phyloP scores from a whole-genome alignment of 2,797 vertebrate genomes.

The Coregonus sp. region DNA sequence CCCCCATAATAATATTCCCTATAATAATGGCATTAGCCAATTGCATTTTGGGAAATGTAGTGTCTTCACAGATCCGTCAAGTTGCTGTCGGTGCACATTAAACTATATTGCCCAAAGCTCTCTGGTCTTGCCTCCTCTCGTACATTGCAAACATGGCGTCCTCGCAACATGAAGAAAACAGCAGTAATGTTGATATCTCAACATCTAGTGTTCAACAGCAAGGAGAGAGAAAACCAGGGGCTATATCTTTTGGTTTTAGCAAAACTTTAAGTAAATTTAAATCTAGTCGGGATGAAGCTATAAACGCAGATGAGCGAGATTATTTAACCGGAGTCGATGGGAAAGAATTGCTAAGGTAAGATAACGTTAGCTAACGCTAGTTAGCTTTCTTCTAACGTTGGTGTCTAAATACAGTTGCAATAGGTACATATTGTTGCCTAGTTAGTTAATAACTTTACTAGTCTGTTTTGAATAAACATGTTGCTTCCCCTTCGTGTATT shows the following conservation, averaged over 20 bases:
- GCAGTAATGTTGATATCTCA: background rate
- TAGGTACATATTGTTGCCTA: too few relatives aligned
- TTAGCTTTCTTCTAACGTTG: too few relatives aligned
- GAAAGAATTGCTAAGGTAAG: slow-evolving; percentile 74
- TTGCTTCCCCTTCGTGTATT: too few relatives aligned
- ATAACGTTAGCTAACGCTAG: background rate
- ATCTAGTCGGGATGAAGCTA: slow-evolving; percentile 24
- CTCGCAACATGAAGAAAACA: background rate
- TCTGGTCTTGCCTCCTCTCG: too few relatives aligned
- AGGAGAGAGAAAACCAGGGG: slow-evolving; percentile 58
- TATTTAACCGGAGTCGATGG: slow-evolving; percentile 73
- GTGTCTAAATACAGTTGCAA: too few relatives aligned
- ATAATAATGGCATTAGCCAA: too few relatives aligned
- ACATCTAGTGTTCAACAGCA: slow-evolving; percentile 28
- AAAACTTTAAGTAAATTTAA: slow-evolving; percentile 76
- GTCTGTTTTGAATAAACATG: too few relatives aligned
- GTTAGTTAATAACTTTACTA: too few relatives aligned
- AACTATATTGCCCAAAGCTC: slow-evolving; percentile 68
- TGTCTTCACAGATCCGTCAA: background rate
- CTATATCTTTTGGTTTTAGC: slow-evolving; percentile 78
- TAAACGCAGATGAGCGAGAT: slow-evolving; percentile 65
- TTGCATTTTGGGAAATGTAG: too few relatives aligned
- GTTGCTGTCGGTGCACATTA: background rate
- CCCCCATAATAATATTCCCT: background rate
- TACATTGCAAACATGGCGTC: slow-evolving; percentile 72